Conservation (phyloP, 2,888 invertebrate species). For the Luperina testacea region DNA sequence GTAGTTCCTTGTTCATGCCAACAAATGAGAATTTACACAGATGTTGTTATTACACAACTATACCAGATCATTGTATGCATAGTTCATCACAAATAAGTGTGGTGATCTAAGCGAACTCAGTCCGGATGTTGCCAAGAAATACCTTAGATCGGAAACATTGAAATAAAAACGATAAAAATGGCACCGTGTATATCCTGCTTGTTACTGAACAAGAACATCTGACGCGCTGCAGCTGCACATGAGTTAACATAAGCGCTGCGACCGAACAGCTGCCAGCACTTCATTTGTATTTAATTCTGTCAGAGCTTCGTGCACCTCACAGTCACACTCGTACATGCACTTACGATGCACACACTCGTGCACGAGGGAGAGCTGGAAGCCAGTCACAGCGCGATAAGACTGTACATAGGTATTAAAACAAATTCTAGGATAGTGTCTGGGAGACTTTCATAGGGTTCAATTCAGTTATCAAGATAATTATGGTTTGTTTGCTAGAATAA, state of each 20-base stretch:
- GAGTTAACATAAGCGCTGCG: not conserved
- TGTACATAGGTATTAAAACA: conserved; percentile 16
- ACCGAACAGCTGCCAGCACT: not conserved
- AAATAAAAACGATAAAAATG: conserved; percentile 4
- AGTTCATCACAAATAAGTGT: not conserved
- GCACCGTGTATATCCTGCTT: not conserved
- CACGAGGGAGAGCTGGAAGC: not conserved
- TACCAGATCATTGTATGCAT: not conserved
- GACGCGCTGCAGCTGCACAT: not conserved
- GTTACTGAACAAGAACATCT: not conserved
- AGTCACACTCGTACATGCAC: not conserved
- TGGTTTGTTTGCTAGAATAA: not conserved
- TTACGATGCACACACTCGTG: not conserved
- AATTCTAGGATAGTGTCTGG: conserved; percentile 2
- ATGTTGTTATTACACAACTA: not conserved
- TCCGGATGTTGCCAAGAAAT: not conserved
- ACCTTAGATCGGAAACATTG: not conserved
- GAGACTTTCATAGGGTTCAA: not conserved
- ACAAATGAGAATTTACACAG: no score
- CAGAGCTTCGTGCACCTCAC: not conserved
- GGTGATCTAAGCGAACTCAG: not conserved
- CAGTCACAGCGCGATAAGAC: conserved; percentile 24
- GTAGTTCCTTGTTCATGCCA: not conserved
- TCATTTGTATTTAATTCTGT: not conserved
- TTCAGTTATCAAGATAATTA: not conserved